Conservation (phyloP, 2,888 invertebrate genomes). For the Drosophila suboccidentalis region DNA sequence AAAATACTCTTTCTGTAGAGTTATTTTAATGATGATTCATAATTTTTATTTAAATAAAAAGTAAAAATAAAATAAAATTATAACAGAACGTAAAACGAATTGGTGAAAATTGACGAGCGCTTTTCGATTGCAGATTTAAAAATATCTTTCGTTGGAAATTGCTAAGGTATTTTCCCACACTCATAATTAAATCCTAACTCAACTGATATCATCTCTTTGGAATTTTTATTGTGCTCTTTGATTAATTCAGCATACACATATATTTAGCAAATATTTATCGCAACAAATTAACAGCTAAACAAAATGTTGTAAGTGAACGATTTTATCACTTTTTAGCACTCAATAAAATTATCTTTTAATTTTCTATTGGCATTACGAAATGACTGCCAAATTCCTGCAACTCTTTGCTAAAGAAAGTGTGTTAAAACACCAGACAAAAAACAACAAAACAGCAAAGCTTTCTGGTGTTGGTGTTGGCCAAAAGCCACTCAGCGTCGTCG, state of each 20-base stretch:
- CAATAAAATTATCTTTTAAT: not conserved
- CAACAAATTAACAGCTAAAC: conserved; percentile 1
- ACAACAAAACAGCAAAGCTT: conserved; percentile 27
- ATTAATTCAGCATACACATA: conserved; percentile 1
- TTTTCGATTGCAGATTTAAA: not conserved
- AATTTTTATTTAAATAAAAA: too few relatives aligned
- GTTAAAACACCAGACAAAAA: conserved; percentile 17
- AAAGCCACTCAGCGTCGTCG: conserved; percentile 63
- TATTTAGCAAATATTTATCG: not conserved
- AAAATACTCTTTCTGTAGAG: not conserved
- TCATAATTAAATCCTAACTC: not conserved
- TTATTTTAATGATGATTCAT: too few relatives aligned
- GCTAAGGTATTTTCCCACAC: not conserved
- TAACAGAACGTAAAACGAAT: not conserved
- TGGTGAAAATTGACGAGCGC: not conserved
- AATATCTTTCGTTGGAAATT: not conserved
- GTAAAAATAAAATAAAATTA: too few relatives aligned
- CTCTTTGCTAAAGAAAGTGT: conserved; percentile 26
- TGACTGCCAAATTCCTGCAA: not conserved
- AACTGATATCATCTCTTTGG: conserved; percentile 2
- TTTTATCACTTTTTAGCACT: not conserved
- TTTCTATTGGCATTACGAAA: not conserved
- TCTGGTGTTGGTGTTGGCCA: conserved; percentile 63
- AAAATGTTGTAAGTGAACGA: not conserved
- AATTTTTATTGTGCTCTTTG: conserved; percentile 8